Conservation (phyloP, 2,797 vertebrate species). For the Naso thynnoides region DNA sequence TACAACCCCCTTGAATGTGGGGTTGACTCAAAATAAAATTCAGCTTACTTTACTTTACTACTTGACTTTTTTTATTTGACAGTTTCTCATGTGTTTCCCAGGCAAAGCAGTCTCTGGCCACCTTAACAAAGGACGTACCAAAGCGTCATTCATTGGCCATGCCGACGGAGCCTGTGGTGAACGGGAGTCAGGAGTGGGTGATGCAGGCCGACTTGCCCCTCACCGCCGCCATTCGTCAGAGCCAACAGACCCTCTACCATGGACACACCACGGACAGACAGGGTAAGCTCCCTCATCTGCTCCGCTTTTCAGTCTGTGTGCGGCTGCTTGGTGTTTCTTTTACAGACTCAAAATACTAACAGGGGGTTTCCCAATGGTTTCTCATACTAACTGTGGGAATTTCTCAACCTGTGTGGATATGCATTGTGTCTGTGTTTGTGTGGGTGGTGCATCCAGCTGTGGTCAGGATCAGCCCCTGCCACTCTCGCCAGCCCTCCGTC, state of each 20-base stretch:
- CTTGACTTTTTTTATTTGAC: background rate
- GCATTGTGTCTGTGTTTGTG: slow-evolving; percentile 40
- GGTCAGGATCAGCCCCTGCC: slow-evolving; percentile 95
- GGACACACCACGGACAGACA: slow-evolving; percentile 91
- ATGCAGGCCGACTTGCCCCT: slow-evolving; percentile 95
- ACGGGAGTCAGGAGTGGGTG: slow-evolving; percentile 98
- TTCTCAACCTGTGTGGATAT: slow-evolving; percentile 38
- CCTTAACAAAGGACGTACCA: slow-evolving; percentile 95
- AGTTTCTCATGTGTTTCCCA: slow-evolving; percentile 58
- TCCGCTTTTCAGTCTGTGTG: background rate
- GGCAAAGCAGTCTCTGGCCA: slow-evolving; percentile 97
- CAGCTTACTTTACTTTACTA: background rate
- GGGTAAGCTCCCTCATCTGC: slow-evolving; percentile 80
- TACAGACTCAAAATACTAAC: slow-evolving; percentile 64
- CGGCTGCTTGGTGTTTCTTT: slow-evolving; percentile 58
- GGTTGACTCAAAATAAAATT: background rate
- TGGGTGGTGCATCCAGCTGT: slow-evolving; percentile 77
- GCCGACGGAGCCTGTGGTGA: slow-evolving; percentile 93
- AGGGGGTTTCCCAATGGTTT: slow-evolving; percentile 57
- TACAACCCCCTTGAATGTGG: too few relatives aligned
- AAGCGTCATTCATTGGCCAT: slow-evolving; percentile 95
- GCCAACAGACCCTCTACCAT: slow-evolving; percentile 96
- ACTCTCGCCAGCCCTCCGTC: slow-evolving; percentile 95
- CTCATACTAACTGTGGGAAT: slow-evolving; percentile 66
- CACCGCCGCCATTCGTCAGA: slow-evolving; percentile 97